Percentiles rank a stretch among this genome's conserved stretches.
These are phyloP conservation scores for Belgica antarctica DNA, from an alignment of 2,888 invertebrate genomes.

Conservation along the genomic window DNA sequence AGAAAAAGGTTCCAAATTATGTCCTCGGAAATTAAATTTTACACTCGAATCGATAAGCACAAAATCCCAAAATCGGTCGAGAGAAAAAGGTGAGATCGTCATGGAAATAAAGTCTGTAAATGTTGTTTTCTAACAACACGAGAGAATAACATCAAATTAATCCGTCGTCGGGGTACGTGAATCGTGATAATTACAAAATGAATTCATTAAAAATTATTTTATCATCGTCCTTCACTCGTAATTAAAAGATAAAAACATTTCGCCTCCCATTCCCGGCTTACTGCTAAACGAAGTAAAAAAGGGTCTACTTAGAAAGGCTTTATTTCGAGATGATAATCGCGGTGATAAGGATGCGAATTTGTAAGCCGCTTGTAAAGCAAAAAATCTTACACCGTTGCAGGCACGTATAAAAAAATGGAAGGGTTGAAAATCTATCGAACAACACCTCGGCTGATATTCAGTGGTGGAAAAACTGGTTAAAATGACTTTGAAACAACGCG, in stretches of 20 bases:
- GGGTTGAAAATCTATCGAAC: constrained; percentile 1
- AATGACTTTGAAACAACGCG: too few relatives aligned
- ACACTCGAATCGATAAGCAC: too few relatives aligned
- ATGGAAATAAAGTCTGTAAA: neutral
- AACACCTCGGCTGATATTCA: too few relatives aligned
- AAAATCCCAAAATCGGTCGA: too few relatives aligned
- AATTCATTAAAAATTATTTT: constrained; percentile 26
- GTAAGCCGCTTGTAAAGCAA: constrained; percentile 5
- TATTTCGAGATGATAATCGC: constrained; percentile 11
- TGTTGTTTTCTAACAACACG: neutral
- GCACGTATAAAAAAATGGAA: neutral
- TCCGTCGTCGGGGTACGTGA: too few relatives aligned
- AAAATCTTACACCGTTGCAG: neutral
- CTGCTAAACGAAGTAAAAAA: constrained; percentile 2
- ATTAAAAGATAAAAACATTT: constrained; percentile 27
- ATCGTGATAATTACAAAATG: neutral
- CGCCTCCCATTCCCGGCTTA: neutral
- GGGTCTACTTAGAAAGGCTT: neutral
- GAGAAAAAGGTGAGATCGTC: neutral
- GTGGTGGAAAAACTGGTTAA: too few relatives aligned
- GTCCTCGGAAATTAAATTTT: too few relatives aligned
- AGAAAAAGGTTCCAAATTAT: too few relatives aligned
- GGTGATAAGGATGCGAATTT: constrained; percentile 19
- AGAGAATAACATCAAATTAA: neutral
- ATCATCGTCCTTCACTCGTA: constrained; percentile 17